These are phyloP conservation scores for Numenius phaeopus DNA, from an alignment of 2,797 vertebrate genomes.

Conservation along the genomic window DNA sequence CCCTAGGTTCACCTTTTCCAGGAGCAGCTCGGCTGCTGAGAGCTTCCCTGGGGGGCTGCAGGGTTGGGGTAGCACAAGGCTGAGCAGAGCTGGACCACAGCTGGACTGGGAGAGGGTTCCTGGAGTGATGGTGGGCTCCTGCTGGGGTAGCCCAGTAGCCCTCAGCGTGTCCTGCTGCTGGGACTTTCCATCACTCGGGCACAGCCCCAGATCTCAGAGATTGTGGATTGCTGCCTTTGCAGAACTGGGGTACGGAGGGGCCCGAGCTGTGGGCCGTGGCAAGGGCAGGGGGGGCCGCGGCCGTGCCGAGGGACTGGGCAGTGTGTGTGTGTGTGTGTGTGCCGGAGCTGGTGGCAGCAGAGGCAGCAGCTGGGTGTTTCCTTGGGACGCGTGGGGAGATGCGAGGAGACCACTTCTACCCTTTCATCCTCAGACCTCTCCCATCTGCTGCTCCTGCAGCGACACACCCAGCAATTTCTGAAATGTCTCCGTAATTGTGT, in stretches of 20 bases:
- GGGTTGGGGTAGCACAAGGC: not conserved
- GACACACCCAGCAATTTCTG: not conserved
- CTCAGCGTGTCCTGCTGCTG: fast-evolving
- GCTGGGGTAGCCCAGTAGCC: not conserved
- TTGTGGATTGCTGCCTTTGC: no score
- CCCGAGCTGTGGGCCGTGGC: fast-evolving
- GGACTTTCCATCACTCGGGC: fast-evolving
- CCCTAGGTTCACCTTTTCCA: not conserved
- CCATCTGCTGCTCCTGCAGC: not conserved
- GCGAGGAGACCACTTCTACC: not conserved
- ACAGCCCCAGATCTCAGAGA: not conserved
- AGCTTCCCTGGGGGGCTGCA: not conserved
- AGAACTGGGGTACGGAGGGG: no score
- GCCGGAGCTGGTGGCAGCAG: not conserved
- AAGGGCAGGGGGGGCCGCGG: fast-evolving
- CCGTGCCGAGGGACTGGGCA: not conserved
- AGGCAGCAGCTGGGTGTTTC: not conserved
- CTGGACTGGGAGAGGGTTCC: not conserved
- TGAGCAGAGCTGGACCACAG: not conserved
- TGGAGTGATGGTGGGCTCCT: fast-evolving
- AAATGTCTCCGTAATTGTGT: slow-evolving; percentile 14
- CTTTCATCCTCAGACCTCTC: not conserved
- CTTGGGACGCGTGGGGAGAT: fast-evolving
- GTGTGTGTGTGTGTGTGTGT: fast-evolving
- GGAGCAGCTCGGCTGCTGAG: not conserved